Conservation (phyloP, 2,888 invertebrate species). For the Invenusta paracnida region DNA sequence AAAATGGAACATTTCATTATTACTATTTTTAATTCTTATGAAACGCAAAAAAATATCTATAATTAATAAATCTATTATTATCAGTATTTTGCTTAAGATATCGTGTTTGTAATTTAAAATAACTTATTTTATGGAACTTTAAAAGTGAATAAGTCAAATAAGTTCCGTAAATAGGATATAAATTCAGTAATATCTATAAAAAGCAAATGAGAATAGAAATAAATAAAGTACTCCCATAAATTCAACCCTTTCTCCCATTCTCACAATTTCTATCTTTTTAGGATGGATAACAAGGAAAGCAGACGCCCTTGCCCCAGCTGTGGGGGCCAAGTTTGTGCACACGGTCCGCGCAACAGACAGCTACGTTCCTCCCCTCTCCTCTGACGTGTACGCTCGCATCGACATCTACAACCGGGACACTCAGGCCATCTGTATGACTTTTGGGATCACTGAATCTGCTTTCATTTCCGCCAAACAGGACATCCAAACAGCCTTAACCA, state of each 20-base stretch:
- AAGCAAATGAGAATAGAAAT: too few species aligned
- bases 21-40: neutral
- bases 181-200: too few species aligned
- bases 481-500: neutral
- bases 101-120: too few species aligned
- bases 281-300: neutral
- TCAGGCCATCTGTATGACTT: slow-evolving; percentile 25
- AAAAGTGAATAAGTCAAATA: too few species aligned
- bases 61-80: neutral
- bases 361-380: neutral
- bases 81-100: too few species aligned
- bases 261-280: too few species aligned
- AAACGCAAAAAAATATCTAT: neutral
- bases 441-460: neutral
- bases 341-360: neutral
- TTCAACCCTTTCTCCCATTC: too few species aligned
- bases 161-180: too few species aligned
- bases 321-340: slow-evolving; percentile 22
- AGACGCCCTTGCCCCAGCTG: neutral
- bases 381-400: neutral
- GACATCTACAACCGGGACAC: slow-evolving; percentile 15
- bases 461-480: neutral
- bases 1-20: too few species aligned
- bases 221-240: too few species aligned
- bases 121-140: too few species aligned